These are phyloP conservation scores for Poecile montanus DNA, from an alignment of 2,797 vertebrate genomes.

Conservation along the genomic window DNA sequence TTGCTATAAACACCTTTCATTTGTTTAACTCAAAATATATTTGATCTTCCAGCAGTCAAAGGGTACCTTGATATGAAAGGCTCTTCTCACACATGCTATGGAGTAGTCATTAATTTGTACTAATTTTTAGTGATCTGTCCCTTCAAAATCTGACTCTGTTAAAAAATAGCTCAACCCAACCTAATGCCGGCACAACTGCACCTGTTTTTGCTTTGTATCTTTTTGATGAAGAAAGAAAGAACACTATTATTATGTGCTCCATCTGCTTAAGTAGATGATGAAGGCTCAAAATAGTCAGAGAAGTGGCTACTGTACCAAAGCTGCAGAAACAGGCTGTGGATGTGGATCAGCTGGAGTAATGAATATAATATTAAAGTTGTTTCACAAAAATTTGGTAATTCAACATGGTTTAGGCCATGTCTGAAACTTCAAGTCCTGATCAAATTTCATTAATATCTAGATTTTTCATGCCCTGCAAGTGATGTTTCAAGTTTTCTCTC, in stretches of 20 bases:
- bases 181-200: neutral
- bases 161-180: neutral
- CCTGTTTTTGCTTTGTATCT: slow-evolving; percentile 7
- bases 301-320: neutral
- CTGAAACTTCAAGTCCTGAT: neutral
- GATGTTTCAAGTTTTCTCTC: neutral
- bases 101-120: neutral
- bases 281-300: neutral
- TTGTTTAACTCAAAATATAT: neutral
- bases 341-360: neutral
- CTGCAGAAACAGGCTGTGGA: neutral
- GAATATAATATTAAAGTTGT: neutral
- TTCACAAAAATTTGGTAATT: neutral
- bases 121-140: neutral
- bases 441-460: neutral
- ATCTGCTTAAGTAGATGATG: neutral
- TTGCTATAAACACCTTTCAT: neutral
- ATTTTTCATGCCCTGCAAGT: neutral
- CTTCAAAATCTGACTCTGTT: neutral
- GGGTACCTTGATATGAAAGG: neutral
- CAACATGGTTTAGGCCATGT: neutral
- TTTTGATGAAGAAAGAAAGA: slow-evolving; percentile 29
- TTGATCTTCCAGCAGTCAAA: neutral
- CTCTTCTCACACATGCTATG: neutral
- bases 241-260: neutral